phyloP scores from a whole-genome alignment of 2,888 invertebrate genomes.

The Acrocera orbiculus region DNA sequence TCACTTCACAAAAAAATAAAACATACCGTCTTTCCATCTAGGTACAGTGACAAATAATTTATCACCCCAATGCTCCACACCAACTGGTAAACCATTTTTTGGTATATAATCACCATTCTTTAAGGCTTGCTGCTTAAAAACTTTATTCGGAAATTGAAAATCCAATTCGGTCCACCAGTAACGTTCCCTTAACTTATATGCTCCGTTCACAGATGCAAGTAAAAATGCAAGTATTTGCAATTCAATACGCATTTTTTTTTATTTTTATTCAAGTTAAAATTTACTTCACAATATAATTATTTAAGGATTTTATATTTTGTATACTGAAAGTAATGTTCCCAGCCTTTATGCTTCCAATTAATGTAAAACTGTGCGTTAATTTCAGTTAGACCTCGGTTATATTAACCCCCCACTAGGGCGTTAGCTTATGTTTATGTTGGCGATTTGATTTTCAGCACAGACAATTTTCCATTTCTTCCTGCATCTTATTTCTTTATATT shows the following conservation, averaged over 20 bases:
- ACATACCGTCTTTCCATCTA: constrained; percentile 58
- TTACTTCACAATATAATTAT: too few relatives aligned
- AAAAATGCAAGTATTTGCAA: background rate
- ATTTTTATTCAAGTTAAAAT: background rate
- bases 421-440: too few relatives aligned
- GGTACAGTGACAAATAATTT: constrained; percentile 72
- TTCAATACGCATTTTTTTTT: background rate
- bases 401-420: constrained; percentile 11
- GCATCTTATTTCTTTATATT: too few relatives aligned
- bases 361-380: constrained; percentile 7
- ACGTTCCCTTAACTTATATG: constrained; percentile 44
- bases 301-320: too few relatives aligned
- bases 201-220: too few relatives aligned
- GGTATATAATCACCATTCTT: constrained; percentile 48
- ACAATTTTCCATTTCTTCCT: too few relatives aligned
- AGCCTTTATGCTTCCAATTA: too few relatives aligned
- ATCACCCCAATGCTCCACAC: constrained; percentile 62
- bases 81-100: constrained; percentile 64
- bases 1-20: too few relatives aligned
- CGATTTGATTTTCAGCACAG: too few relatives aligned
- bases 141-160: constrained; percentile 51
- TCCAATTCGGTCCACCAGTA: constrained; percentile 62
- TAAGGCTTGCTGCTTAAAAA: constrained; percentile 43
- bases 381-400: constrained; percentile 4
- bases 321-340: too few relatives aligned